phyloP scores from a whole-genome alignment of 2,888 invertebrate species.

The Dorcus hopei region DNA sequence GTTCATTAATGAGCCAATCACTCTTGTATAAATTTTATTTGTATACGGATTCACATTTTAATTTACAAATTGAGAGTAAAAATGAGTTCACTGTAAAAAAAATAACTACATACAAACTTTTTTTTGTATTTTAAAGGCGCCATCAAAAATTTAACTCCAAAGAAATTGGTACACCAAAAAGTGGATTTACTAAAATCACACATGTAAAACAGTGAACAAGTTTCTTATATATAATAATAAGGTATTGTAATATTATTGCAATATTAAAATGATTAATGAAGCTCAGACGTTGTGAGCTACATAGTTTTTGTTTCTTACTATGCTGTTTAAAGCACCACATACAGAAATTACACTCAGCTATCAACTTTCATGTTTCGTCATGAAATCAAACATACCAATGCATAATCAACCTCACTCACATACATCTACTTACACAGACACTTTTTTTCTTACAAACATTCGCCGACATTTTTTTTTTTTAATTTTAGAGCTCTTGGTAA shows the following conservation, averaged over 20 bases:
- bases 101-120: no score
- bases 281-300: constrained; percentile 10
- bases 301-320: constrained; percentile 5
- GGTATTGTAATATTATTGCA: constrained; percentile 16
- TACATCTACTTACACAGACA: constrained; percentile 4
- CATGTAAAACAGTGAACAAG: constrained; percentile 15
- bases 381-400: no score
- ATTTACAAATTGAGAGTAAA: not conserved
- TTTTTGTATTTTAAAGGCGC: no score
- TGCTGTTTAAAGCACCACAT: constrained; percentile 13
- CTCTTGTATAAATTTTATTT: not conserved
- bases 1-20: constrained; percentile 1
- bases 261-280: constrained; percentile 14
- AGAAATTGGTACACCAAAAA: constrained; percentile 14
- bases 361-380: not conserved
- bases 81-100: constrained; percentile 11
- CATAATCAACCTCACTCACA: no score
- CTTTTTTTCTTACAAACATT: not conserved
- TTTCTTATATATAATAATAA: constrained; percentile 8
- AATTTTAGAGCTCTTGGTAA: no score
- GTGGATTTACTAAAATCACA: constrained; percentile 13
- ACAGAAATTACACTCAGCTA: not conserved
- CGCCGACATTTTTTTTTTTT: not conserved
- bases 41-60: not conserved
- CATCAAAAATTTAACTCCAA: constrained; percentile 2